Conservation (phyloP, 2,113 vertebrate genomes). For the Hemibagrus wyckioides region DNA sequence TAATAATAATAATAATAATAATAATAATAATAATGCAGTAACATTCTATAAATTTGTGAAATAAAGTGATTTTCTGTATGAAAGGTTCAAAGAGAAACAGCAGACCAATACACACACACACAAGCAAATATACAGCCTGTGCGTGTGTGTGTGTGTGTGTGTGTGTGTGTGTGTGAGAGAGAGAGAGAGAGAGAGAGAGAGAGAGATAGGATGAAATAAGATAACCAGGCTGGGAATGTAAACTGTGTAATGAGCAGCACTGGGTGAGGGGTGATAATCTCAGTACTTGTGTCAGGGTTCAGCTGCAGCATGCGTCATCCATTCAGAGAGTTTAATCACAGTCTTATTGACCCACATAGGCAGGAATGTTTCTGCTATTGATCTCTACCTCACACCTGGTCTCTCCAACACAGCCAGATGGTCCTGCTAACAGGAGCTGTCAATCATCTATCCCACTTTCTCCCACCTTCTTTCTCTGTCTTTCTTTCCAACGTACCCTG, state of each 20-base stretch:
- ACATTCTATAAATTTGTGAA: background rate
- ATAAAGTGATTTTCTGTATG: background rate
- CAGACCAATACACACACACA: background rate
- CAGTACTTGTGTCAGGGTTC: constrained; percentile 9
- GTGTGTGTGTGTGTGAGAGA: no score
- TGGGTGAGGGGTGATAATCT: background rate
- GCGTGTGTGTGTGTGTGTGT: no score
- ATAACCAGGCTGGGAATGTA: constrained; percentile 1
- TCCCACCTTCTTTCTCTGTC: background rate
- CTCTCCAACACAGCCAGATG: constrained; percentile 35
- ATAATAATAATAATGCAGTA: background rate
- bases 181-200: constrained; percentile 13
- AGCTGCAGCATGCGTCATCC: constrained; percentile 16
- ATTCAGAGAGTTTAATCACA: constrained; percentile 1
- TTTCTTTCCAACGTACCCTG: constrained; percentile 3
- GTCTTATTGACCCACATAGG: constrained; percentile 12
- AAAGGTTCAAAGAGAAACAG: background rate
- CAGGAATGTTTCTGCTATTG: constrained; percentile 37
- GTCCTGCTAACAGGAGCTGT: constrained; percentile 11
- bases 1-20: background rate
- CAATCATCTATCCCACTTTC: constrained; percentile 15
- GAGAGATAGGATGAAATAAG: background rate
- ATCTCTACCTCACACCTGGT: constrained; percentile 46
- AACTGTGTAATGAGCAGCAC: constrained; percentile 10
- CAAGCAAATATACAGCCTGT: background rate